These are phyloP conservation scores for Chymomyza costata DNA, from an alignment of 1,140 invertebrate species.

Conservation along the genomic window DNA sequence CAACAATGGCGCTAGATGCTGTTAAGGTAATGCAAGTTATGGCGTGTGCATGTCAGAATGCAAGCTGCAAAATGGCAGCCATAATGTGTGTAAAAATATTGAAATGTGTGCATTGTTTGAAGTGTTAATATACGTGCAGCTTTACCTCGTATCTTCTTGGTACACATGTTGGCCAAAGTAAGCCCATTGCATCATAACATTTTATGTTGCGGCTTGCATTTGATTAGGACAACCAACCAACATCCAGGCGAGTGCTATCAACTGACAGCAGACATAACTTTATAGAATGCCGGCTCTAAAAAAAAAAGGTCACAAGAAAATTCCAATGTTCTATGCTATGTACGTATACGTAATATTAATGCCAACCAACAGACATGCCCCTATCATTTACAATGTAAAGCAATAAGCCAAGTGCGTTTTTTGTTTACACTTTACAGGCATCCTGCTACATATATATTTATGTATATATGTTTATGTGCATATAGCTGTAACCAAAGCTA, in stretches of 20 bases:
- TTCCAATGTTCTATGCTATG: neutral
- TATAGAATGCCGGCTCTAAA: neutral
- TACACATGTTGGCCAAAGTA: neutral
- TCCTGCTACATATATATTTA: no score
- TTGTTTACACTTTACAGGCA: no score
- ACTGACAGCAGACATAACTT: neutral
- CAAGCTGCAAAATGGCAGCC: neutral
- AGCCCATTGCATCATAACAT: conserved; percentile 14
- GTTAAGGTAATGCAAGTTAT: conserved; percentile 28
- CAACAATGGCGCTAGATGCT: neutral
- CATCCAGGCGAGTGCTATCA: no score
- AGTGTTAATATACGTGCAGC: conserved; percentile 5
- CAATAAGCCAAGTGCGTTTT: no score
- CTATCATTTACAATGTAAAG: no score
- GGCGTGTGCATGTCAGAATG: conserved; percentile 39
- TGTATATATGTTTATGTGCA: no score
- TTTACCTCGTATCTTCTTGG: no score
- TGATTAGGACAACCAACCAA: neutral
- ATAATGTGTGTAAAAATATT: conserved; percentile 23
- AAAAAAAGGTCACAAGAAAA: neutral
- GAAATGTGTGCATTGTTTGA: conserved; percentile 35
- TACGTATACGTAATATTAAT: conserved; percentile 15
- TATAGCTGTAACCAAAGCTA: no score
- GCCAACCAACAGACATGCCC: conserved; percentile 12
- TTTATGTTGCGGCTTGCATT: conserved; percentile 16